A percentile compares a stretch with the other conserved stretches of the same genome.
Conservation (phyloP, 2,113 vertebrate species). For the Myrmecobius fasciatus region DNA sequence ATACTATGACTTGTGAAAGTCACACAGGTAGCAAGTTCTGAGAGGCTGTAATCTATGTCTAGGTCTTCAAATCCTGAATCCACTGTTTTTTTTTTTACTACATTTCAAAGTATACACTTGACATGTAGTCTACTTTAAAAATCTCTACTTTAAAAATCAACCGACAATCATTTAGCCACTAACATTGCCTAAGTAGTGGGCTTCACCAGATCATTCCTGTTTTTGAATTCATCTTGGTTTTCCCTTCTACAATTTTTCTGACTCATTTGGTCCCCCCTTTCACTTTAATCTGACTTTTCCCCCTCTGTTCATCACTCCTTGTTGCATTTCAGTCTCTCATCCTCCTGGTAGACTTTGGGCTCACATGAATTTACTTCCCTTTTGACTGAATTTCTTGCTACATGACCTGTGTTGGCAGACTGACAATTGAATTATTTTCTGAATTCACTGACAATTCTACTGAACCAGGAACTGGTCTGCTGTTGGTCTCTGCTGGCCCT, state of each 20-base stretch:
- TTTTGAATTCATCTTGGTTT: not conserved
- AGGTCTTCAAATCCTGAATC: not conserved
- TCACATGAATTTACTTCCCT: not conserved
- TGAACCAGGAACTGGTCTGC: not conserved
- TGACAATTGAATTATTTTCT: not conserved
- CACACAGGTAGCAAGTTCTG: not conserved
- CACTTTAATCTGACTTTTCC: not conserved
- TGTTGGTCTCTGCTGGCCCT: not conserved
- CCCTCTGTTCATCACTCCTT: not conserved
- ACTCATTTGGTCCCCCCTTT: not conserved
- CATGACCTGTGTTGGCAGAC: not conserved
- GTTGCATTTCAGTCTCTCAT: not conserved
- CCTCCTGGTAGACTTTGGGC: not conserved
- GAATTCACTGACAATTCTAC: not conserved
- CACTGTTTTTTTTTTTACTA: not conserved
- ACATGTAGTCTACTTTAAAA: too few species aligned
- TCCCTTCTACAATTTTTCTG: not conserved
- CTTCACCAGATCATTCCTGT: not conserved
- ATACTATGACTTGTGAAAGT: not conserved
- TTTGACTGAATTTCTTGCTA: not conserved
- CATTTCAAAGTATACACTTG: not conserved
- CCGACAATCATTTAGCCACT: not conserved
- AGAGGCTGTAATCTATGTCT: not conserved
- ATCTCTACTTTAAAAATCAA: not conserved
- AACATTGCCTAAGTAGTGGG: too few species aligned